Base-by-base conservation (phyloP, 2,888 invertebrate species). In the Serrognathus titanus region DNA sequence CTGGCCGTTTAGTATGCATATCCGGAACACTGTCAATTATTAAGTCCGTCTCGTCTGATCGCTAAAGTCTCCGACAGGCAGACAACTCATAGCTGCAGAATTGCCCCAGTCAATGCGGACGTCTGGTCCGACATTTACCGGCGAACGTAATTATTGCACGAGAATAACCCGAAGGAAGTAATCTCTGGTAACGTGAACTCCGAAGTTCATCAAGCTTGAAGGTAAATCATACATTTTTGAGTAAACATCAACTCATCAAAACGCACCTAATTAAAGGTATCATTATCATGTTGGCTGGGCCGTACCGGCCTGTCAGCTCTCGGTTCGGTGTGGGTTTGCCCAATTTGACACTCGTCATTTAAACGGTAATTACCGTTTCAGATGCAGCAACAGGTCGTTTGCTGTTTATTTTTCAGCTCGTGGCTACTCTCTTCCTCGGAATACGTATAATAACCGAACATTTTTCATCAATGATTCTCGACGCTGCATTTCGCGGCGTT, bases 191-290 rank as follows among this genome's bases (percentile, higher is more conserved):
- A 46, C 20, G 53, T 46, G 57, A 58, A 36, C 57, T 40, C 51
- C 49, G 46, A 63, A 63, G 63, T 65, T 66, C 66, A 66, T 61
- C 61, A 61, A 52, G 65, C 64, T 65, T 66, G 58, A 56, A 63
- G 58, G 55, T 60, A 62, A 63, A 59, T 63, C 61, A 61, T 64
- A 62, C 63, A 59, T 62, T 57, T 72, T 69, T 73, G 72, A 74
- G 69, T 69, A 75, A 75, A 76, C 73, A 75, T 71, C 73, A 67
- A 70, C 73, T 71, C 73, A 71, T 75, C 74, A 71, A 70, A 70
- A 70, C 68, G 63, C 64, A 63, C 67, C 73, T 75, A 75, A 75
- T 75, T 75, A 72, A 71, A 68, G 69, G 71, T 75, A 76, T 75
- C 75, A 76, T 76, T 77, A 77, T 75, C 76, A 68, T 76, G 75